Evolutionary conservation across 2,888 invertebrate genomes (phyloP).

Genomic region (Metopia argyrocephala): DNA sequence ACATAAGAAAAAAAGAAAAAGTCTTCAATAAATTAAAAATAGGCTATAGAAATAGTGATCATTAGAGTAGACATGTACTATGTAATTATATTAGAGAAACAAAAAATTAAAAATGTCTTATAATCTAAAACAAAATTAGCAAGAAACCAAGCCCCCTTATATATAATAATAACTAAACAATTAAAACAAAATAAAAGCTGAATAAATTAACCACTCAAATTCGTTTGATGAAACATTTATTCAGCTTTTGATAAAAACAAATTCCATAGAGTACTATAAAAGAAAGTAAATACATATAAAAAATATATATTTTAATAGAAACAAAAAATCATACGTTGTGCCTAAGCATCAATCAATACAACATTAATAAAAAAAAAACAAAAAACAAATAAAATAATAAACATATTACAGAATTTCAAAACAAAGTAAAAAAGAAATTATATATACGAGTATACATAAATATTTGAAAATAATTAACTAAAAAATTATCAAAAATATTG

Average conservation of each 20-base stretch:
- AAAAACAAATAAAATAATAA: conserved; percentile 61
- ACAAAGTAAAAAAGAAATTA: too few relatives aligned
- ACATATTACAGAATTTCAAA: conserved; percentile 46
- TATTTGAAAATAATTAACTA: conserved; percentile 4
- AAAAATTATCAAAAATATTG: not conserved
- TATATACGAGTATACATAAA: too few relatives aligned
- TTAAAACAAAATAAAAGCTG: conserved; percentile 4
- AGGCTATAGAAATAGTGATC: conserved; percentile 37
- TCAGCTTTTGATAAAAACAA: conserved; percentile 61
- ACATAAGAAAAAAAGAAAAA: not conserved
- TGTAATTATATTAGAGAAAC: conserved; percentile 30
- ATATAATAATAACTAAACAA: conserved; percentile 13
- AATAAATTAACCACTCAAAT: not conserved
- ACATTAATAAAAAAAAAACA: conserved; percentile 64
- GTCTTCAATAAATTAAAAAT: conserved; percentile 39
- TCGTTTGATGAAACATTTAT: not conserved
- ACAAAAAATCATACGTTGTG: conserved; percentile 74
- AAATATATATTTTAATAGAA: conserved; percentile 59
- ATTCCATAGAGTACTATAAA: conserved; percentile 50
- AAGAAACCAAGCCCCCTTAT: conserved; percentile 1
- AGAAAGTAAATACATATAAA: conserved; percentile 41
- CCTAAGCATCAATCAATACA: conserved; percentile 74
- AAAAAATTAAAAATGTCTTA: conserved; percentile 33
- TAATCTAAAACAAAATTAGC: not conserved
- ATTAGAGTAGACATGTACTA: conserved; percentile 46